Percentiles rank a stretch among this genome's conserved stretches.
These are phyloP conservation scores for Acanthococcus lagerstroemiae DNA, from an alignment of 2,888 invertebrate species.

Conservation along the genomic window DNA sequence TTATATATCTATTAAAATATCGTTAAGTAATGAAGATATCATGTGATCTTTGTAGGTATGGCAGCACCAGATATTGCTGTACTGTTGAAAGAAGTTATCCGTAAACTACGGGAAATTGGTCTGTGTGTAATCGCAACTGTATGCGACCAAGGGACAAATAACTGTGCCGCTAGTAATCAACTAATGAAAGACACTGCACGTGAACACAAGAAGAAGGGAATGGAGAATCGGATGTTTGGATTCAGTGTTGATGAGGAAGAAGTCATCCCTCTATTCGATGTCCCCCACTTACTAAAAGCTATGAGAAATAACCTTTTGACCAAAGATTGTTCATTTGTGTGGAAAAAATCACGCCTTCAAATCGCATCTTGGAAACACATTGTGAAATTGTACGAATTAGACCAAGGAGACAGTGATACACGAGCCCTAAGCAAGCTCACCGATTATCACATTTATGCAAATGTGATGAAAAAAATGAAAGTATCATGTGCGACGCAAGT, in stretches of 20 bases:
- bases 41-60: too few species aligned
- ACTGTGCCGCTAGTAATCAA: conserved; percentile 27
- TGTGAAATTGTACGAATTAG: conserved; percentile 5
- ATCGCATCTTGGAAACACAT: background rate
- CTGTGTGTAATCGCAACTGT: background rate
- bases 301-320: background rate
- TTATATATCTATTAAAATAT: too few species aligned
- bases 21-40: too few species aligned
- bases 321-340: background rate
- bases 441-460: background rate
- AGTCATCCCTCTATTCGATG: conserved; percentile 1
- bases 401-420: too few species aligned
- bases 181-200: conserved; percentile 1
- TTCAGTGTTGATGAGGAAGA: conserved; percentile 7
- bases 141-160: conserved; percentile 1
- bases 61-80: conserved; percentile 1
- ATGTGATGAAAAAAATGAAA: conserved; percentile 4
- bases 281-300: background rate
- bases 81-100: background rate
- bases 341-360: too few species aligned
- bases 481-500: background rate
- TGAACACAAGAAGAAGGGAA: background rate
- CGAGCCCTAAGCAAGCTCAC: conserved; percentile 5
- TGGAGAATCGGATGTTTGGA: background rate
- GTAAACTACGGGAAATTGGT: background rate